Percentiles rank a stretch among this genome's conserved stretches.
These are phyloP conservation scores for Troglohyphantes excavatus DNA, from an alignment of 2,888 invertebrate genomes.

Conservation along the genomic window DNA sequence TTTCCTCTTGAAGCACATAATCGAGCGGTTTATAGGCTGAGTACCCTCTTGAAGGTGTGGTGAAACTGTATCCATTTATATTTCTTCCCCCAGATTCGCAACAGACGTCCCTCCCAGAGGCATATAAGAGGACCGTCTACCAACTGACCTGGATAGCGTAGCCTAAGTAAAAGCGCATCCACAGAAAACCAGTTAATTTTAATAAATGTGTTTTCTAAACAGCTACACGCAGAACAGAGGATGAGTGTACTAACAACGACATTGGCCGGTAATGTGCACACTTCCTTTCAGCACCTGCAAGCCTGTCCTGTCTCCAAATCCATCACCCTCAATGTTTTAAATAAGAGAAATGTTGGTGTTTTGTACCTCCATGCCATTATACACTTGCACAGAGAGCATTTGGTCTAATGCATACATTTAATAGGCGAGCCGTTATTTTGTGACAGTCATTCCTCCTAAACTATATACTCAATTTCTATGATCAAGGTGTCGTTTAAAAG, in stretches of 20 bases:
- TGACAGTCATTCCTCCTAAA: too few species aligned
- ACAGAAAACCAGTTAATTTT: slow-evolving; percentile 20
- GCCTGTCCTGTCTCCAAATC: neutral
- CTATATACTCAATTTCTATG: too few species aligned
- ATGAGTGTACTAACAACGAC: slow-evolving; percentile 64
- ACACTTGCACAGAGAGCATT: too few species aligned
- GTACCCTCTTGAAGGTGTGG: neutral
- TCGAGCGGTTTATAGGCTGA: too few species aligned
- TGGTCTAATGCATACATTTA: too few species aligned
- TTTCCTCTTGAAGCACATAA: too few species aligned
- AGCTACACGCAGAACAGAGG: slow-evolving; percentile 40
- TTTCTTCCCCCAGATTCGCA: slow-evolving; percentile 38
- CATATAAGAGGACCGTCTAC: neutral
- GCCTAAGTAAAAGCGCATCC: slow-evolving; percentile 46
- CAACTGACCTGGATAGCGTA: neutral
- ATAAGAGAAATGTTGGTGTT: neutral
- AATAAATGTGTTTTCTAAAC: slow-evolving; percentile 66
- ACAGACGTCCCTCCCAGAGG: slow-evolving; percentile 4
- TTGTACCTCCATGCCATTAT: too few species aligned
- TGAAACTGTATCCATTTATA: slow-evolving; percentile 1
- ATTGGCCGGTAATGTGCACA: slow-evolving; percentile 30
- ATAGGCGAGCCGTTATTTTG: too few species aligned
- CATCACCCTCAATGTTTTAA: slow-evolving; percentile 18
- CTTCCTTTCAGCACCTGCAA: slow-evolving; percentile 21
- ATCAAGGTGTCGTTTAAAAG: too few species aligned